A percentile compares a stretch with the other conserved stretches of the same genome.
Conservation (phyloP, 2,888 invertebrate genomes). For the Philopedon plagiatum region DNA sequence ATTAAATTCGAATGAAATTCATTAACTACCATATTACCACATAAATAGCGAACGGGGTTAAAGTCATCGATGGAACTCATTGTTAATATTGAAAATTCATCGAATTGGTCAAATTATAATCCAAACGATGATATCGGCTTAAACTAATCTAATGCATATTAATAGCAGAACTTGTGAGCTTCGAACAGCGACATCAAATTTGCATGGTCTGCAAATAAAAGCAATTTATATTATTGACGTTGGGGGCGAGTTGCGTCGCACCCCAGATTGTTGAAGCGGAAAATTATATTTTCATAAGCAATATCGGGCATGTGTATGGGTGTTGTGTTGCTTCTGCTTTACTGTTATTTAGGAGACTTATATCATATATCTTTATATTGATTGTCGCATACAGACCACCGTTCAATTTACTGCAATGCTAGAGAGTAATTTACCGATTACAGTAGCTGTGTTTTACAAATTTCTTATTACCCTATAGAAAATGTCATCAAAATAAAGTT, state of each 20-base stretch:
- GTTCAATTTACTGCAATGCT: too few species aligned
- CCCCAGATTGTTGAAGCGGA: slow-evolving; percentile 56
- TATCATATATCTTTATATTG: background rate
- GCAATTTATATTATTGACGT: slow-evolving; percentile 59
- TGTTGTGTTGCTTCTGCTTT: slow-evolving; percentile 23
- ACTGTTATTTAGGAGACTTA: slow-evolving; percentile 7
- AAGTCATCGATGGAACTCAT: slow-evolving; percentile 20
- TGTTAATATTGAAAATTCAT: slow-evolving; percentile 46
- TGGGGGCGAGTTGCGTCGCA: slow-evolving; percentile 48
- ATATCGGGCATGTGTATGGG: slow-evolving; percentile 41
- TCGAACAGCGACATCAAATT: slow-evolving; percentile 41
- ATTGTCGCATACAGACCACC: too few species aligned
- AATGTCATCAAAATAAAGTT: too few species aligned
- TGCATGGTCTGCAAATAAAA: slow-evolving; percentile 54
- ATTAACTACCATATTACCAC: slow-evolving; percentile 1
- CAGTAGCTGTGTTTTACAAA: too few species aligned
- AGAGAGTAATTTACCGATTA: too few species aligned
- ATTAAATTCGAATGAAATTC: too few species aligned
- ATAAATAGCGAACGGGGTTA: slow-evolving; percentile 8
- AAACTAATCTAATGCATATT: slow-evolving; percentile 56
- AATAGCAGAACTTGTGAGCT: slow-evolving; percentile 50
- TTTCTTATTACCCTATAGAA: too few species aligned
- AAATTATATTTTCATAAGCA: slow-evolving; percentile 65
- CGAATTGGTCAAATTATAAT: slow-evolving; percentile 50
- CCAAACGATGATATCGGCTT: slow-evolving; percentile 46